These are phyloP conservation scores for Tenualosa ilisha DNA, from an alignment of 2,797 vertebrate genomes.

Conservation along the genomic window DNA sequence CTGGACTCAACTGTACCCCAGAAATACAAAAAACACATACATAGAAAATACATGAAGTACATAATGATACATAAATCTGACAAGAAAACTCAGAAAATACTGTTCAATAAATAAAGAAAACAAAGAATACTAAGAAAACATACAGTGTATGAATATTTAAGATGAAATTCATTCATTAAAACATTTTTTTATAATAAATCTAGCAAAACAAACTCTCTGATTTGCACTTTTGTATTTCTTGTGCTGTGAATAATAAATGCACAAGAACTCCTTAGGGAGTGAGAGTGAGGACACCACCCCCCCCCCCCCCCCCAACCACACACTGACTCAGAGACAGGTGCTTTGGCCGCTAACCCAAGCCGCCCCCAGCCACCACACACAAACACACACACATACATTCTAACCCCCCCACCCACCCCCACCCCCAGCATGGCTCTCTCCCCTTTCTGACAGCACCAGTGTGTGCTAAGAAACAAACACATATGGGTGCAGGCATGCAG, in stretches of 20 bases:
- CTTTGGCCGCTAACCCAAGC: neutral
- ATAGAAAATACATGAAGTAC: neutral
- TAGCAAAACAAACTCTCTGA: neutral
- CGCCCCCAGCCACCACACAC: constrained; percentile 7
- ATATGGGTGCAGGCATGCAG: neutral
- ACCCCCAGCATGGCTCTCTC: neutral
- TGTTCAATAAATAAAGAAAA: neutral
- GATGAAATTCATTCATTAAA: neutral
- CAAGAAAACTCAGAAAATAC: too few species aligned
- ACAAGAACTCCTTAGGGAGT: neutral
- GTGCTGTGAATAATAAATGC: constrained; percentile 26
- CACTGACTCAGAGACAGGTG: constrained; percentile 15
- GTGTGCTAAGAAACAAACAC: neutral
- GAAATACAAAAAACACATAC: neutral
- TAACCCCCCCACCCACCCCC: neutral
- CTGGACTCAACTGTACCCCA: neutral
- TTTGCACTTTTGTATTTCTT: constrained; percentile 5
- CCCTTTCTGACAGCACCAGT: neutral
- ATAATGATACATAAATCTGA: neutral
- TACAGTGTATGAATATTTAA: too few species aligned
- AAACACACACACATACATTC: constrained; percentile 6
- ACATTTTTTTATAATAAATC: neutral
- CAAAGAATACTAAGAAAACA: neutral
- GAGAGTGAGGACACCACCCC: neutral
- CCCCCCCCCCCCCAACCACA: neutral